These are phyloP conservation scores for Chirona hameri DNA, from an alignment of 2,888 invertebrate genomes.

Conservation along the genomic window DNA sequence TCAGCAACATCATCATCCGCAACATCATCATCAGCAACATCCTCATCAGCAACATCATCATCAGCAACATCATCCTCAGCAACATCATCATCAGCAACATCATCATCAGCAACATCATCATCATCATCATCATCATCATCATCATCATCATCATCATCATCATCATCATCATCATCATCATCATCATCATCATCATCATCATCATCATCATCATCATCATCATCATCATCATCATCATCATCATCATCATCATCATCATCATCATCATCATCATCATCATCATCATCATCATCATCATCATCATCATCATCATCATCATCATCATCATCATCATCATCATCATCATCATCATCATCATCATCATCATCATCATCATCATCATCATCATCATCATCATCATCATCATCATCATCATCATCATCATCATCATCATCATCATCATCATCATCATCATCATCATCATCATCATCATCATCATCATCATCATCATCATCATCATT, in stretches of 20 bases:
- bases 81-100: no score
- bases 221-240: conserved; percentile 22
- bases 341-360: conserved; percentile 22
- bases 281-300: conserved; percentile 9
- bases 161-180: conserved; percentile 22
- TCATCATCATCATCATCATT: conserved; percentile 5
- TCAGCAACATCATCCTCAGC: no score
- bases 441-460: conserved; percentile 22
- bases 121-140: conserved; percentile 11
- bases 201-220: conserved; percentile 22
- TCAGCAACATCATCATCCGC: no score
- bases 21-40: no score
- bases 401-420: conserved; percentile 22
- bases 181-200: conserved; percentile 22
- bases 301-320: no score
- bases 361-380: conserved; percentile 10
- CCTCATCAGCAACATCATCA: no score
- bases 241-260: conserved; percentile 10
- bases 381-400: conserved; percentile 22
- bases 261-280: conserved; percentile 22
- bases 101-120: no score
- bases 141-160: conserved; percentile 22
- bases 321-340: conserved; percentile 5
- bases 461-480: no score
- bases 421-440: conserved; percentile 10